These are phyloP conservation scores for Venustoraphidia nigricollis DNA, from an alignment of 2,888 invertebrate genomes.

Conservation along the genomic window DNA sequence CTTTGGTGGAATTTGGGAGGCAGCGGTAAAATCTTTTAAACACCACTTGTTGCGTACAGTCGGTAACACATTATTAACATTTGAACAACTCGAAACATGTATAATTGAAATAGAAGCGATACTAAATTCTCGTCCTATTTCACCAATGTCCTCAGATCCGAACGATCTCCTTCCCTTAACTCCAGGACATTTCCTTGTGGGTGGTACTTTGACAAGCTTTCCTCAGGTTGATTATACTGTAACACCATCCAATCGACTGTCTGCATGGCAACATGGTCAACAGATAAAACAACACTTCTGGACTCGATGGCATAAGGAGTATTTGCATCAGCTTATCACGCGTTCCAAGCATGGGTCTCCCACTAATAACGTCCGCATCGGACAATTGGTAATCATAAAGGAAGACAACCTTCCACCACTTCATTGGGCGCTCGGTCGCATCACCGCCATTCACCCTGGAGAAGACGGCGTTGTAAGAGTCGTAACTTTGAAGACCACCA, in stretches of 20 bases:
- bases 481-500: conserved; percentile 4
- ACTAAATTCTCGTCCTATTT: no score
- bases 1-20: conserved; percentile 14
- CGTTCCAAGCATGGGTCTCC: not conserved
- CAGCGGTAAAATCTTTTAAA: conserved; percentile 2
- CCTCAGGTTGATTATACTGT: no score
- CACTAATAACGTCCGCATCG: conserved; percentile 2
- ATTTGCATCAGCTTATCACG: not conserved
- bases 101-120: not conserved
- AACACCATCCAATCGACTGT: no score
- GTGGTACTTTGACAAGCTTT: no score
- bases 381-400: conserved; percentile 9
- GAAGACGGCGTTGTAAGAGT: conserved; percentile 8
- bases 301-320: no score
- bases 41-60: conserved; percentile 10
- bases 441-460: conserved; percentile 6
- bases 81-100: conserved; percentile 11
- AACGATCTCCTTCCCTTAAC: no score
- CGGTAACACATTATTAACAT: conserved; percentile 6
- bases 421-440: conserved; percentile 11
- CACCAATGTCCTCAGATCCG: no score
- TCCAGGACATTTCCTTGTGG: no score
- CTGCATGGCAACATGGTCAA: no score
- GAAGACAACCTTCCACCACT: no score
- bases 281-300: no score